Conservation (phyloP, 2,797 vertebrate species). For the Nyctalus aviator region DNA sequence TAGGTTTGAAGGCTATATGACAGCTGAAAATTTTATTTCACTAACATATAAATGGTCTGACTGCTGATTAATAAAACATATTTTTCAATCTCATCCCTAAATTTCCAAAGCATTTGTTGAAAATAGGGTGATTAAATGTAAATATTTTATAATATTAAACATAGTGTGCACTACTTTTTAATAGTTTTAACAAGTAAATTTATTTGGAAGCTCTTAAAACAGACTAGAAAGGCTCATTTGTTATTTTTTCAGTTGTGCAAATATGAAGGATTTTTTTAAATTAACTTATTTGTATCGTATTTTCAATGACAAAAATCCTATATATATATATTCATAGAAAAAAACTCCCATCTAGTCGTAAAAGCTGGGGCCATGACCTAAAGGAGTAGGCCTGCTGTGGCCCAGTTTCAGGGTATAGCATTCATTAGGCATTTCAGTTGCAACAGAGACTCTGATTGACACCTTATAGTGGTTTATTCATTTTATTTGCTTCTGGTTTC, state of each 20-base stretch:
- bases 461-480: not conserved
- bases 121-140: not conserved
- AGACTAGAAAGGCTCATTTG: not conserved
- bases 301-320: slow-evolving; percentile 20
- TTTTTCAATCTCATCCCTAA: not conserved
- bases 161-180: not conserved
- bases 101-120: slow-evolving; percentile 42
- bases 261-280: not conserved
- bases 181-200: not conserved
- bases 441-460: not conserved
- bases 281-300: not conserved
- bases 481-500: not conserved
- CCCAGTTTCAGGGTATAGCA: not conserved
- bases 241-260: not conserved
- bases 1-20: not conserved
- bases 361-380: not conserved
- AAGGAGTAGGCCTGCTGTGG: not conserved
- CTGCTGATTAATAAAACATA: not conserved
- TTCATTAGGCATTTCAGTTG: not conserved
- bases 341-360: not conserved
- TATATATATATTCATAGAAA: not conserved
- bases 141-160: not conserved
- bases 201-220: slow-evolving; percentile 18
- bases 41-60: not conserved
- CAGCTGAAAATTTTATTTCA: slow-evolving; percentile 14